phyloP scores from a whole-genome alignment of 2,113 vertebrate species.

The Coryphaenoides rupestris region DNA sequence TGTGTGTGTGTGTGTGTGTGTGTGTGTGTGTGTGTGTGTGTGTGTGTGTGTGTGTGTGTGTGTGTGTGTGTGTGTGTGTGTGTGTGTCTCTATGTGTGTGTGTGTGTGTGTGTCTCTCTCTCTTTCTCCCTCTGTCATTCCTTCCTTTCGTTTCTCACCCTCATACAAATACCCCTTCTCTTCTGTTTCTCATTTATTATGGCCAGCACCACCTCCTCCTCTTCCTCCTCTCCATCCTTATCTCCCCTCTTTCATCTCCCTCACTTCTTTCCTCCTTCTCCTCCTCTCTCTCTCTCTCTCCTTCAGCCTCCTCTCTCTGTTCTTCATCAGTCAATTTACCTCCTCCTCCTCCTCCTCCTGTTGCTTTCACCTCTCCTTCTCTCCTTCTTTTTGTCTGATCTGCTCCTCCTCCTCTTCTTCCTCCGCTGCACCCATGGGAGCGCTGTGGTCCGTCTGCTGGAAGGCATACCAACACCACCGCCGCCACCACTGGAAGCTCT shows the following conservation, averaged over 20 bases:
- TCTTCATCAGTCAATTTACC: constrained; percentile 1
- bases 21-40: too few relatives aligned
- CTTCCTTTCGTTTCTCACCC: constrained; percentile 23
- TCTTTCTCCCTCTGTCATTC: constrained; percentile 34
- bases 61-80: too few relatives aligned
- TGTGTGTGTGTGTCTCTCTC: too few relatives aligned
- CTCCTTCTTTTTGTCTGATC: constrained; percentile 13
- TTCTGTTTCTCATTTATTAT: constrained; percentile 58
- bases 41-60: too few relatives aligned
- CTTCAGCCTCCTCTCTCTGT: neutral
- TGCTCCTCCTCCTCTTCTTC: constrained; percentile 23
- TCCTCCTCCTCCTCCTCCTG: constrained; percentile 16
- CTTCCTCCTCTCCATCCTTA: constrained; percentile 5
- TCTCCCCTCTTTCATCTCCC: neutral
- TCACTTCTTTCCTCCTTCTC: neutral
- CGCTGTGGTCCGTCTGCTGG: constrained; percentile 71
- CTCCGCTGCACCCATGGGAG: constrained; percentile 62
- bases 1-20: constrained; percentile 58
- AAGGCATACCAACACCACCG: constrained; percentile 68
- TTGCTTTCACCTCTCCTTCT: constrained; percentile 13
- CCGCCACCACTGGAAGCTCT: constrained; percentile 72
- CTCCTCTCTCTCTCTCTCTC: neutral
- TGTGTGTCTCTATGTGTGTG: too few relatives aligned
- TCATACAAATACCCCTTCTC: constrained; percentile 8
- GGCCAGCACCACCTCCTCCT: constrained; percentile 20